phyloP scores from a whole-genome alignment of 2,888 invertebrate genomes.

The Therioaphis trifolii region DNA sequence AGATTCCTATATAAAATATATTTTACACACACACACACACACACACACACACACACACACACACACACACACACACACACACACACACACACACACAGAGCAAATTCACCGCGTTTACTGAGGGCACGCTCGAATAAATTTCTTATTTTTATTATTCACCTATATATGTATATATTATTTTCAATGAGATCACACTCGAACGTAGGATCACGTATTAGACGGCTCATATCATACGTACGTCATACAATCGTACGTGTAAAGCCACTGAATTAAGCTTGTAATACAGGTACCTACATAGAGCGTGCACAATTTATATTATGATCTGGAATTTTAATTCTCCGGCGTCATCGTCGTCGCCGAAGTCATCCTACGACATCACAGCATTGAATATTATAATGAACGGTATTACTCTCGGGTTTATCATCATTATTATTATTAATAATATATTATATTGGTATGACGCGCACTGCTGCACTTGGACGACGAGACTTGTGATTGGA shows the following conservation, averaged over 20 bases:
- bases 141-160: constrained; percentile 13
- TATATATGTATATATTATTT: constrained; percentile 9
- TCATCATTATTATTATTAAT: constrained; percentile 21
- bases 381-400: background rate
- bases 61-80: no score
- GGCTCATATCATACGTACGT: background rate
- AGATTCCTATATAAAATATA: background rate
- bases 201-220: constrained; percentile 21
- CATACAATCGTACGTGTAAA: background rate
- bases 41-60: no score
- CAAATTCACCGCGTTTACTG: background rate
- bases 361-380: no score
- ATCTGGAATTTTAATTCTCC: no score
- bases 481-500: background rate
- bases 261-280: no score
- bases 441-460: background rate
- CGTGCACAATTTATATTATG: no score
- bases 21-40: background rate
- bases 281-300: no score
- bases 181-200: constrained; percentile 43
- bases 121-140: constrained; percentile 7
- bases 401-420: background rate
- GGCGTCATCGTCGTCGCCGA: no score
- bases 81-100: no score
- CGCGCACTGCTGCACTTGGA: background rate